Conservation (phyloP, 2,113 vertebrate species). For the Rhinolophus sinicus region DNA sequence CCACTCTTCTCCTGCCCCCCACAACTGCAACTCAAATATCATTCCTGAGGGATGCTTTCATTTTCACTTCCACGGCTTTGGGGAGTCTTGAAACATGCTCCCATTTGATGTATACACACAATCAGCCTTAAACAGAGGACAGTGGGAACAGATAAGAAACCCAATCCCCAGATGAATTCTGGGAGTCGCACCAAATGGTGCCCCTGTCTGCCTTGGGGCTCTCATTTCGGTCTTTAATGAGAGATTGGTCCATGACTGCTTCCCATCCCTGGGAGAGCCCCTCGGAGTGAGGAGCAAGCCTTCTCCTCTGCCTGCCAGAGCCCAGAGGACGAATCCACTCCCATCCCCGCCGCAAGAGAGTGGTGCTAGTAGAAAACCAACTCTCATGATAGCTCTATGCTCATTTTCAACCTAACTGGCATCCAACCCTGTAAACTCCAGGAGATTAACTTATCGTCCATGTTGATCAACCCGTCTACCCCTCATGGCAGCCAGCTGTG, state of each 20-base stretch:
- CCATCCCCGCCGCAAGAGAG: background rate
- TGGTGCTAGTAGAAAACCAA: background rate
- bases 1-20: accelerated
- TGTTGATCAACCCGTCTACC: background rate
- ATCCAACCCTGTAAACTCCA: background rate
- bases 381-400: background rate
- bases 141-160: background rate
- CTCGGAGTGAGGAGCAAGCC: accelerated
- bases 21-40: background rate
- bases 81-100: background rate
- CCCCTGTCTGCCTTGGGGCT: background rate
- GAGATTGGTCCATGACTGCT: background rate
- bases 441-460: background rate
- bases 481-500: background rate
- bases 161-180: background rate
- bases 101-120: background rate
- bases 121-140: background rate
- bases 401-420: background rate
- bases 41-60: background rate
- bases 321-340: background rate
- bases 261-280: background rate
- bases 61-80: background rate
- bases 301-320: background rate
- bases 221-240: background rate
- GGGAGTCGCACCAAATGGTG: background rate